Base-by-base conservation (phyloP, 2,113 vertebrate genomes). In the Corythornis vintsioides region DNA sequence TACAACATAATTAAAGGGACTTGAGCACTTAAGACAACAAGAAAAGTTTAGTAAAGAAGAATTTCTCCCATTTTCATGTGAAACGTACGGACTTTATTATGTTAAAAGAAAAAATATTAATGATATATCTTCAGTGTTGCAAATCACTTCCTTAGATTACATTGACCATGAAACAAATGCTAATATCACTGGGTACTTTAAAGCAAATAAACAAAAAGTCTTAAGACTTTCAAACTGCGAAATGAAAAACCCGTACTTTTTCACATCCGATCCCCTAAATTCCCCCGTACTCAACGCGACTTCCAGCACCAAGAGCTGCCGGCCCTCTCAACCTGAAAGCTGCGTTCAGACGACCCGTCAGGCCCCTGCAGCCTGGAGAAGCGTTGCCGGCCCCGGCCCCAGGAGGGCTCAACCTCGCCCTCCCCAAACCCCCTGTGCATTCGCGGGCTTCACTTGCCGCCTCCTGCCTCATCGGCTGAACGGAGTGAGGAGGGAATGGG, bases 161-260 rank as follows among this genome's bases (percentile, higher is more conserved):
- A 3, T 15, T 45, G 38, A 50, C 10, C 3, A 14, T 4, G 7
- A 80, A 71, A 63, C 7, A 38, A 67, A 52, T 0, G 26, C 11
- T 29, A 53, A 20, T 33, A 66, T 5, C 57, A 48, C 21, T 1
- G 13, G 35, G 16, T 26, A 31, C 26, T 60, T 29, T 3, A 43
- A 48, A 59, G 33, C 11, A 50, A 50, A 13, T 40, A 31, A 55
- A 18, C 15, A 28, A 66, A 47, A 22, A 53, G 21, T 8, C 15
- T 6, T 26, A 8, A 73, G 60, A 48, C 26, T 75, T 81, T 43
- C 42, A 29, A 28, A 25, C 18, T 26, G 17, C 2, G 4, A 50
- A 70, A 22, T 6, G 11, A 38, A 60, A 73, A 6, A 52, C 4
- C 2, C 3, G 0, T 5, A 1, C 24, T 60, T 22, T n/a, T 56